These are phyloP conservation scores for Coluber constrictor DNA, from an alignment of 2,797 vertebrate species.

Conservation along the genomic window DNA sequence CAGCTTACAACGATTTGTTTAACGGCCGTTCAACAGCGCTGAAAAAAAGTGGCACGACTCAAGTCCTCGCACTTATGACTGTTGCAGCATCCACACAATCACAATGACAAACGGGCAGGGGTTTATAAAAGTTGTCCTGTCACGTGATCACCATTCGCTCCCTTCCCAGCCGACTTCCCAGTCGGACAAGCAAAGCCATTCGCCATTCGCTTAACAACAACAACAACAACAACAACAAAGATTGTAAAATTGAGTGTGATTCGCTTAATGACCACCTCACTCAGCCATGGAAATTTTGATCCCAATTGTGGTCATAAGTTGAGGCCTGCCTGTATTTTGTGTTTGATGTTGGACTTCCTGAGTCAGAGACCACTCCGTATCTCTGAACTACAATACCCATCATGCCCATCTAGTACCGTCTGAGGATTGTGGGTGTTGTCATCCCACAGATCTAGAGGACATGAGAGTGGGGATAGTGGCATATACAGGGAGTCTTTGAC, in stretches of 20 bases:
- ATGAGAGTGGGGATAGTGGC: not conserved
- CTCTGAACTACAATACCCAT: not conserved
- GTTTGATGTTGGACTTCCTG: not conserved
- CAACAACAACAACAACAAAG: no score
- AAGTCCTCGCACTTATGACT: not conserved
- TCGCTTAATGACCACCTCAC: rapidly evolving
- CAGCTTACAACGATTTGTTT: not conserved
- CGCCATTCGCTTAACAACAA: no score
- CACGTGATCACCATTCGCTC: no score
- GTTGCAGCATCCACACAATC: no score
- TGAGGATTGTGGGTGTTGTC: not conserved
- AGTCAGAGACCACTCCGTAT: not conserved
- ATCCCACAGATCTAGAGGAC: not conserved
- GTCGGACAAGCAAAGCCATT: not conserved
- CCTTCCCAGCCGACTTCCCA: no score
- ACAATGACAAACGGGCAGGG: not conserved
- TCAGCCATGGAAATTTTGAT: not conserved
- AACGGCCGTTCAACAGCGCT: not conserved
- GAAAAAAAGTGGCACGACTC: not conserved
- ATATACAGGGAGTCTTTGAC: no score
- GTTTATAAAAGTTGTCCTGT: no score
- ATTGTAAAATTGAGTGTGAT: not conserved
- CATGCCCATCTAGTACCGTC: not conserved
- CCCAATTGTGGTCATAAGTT: not conserved
- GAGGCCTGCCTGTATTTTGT: not conserved